Base-by-base conservation (phyloP, 2,113 vertebrate species). In the Dendrocopos noguchii region DNA sequence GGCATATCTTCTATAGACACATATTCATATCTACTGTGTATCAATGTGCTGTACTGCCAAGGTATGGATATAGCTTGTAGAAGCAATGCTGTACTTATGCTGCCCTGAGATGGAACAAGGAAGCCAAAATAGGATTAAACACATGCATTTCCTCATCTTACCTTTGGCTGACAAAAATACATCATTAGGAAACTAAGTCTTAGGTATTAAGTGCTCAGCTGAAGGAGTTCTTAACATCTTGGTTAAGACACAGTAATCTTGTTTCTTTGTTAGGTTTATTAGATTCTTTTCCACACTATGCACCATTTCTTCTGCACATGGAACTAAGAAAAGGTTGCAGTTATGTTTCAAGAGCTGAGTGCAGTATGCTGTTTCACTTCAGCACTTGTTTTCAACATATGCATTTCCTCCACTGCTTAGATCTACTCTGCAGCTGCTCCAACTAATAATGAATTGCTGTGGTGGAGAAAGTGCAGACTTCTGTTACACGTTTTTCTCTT, bases 1-100 rank as follows among this genome's bases (percentile, higher is more conserved):
- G 8, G 4, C 39, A 11, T 53, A 9, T 71, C 16, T 80, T 8
- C 46, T 82, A 55, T 4, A 75, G n/a, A 68, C 12, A 19, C 15
- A 9, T 20, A 31, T 11, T 50, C 34, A 11, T 28, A 66, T 17
- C 17, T 68, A 14, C 57, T 44, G 12, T 36, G n/a, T n/a, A 21
- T 39, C 24, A 17, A 22, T 19, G 47, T 1, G 7, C 11, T 0
- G 0, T 15, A 20, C 25, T 47, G n/a, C 21, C 47, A 47, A 67
- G 64, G 24, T 66, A 33, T 2, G 24, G 73, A 27, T 56, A 33
- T 5, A 18, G 13, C 16, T 46, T 36, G 5, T n/a, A 60, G 1
- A 2, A 82, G 22, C 15, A 79, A 31, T 73, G 33, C 22, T 17
- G 29, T 33, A 36, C 3, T 4, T 65, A 47, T 36, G 9, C 42